Evolutionary conservation across 2,797 vertebrate genomes (phyloP).

Genomic region (Cossypha niveicapilla): DNA sequence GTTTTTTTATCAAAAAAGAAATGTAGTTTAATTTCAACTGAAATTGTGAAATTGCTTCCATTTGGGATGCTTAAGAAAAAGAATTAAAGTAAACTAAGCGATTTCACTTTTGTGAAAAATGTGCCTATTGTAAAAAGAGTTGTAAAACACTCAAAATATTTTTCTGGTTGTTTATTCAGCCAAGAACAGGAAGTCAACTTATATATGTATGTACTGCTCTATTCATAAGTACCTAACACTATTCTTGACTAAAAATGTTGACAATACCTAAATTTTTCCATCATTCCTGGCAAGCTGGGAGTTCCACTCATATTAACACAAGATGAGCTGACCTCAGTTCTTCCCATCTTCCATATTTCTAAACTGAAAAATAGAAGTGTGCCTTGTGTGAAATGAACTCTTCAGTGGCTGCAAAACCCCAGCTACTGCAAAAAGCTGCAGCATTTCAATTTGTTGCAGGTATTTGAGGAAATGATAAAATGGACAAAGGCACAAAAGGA

Average conservation of each 20-base stretch:
- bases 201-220: background rate
- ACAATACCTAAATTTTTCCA: background rate
- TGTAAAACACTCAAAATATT: background rate
- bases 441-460: rapidly evolving
- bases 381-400: background rate
- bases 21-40: background rate
- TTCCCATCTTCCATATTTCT: background rate
- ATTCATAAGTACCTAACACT: background rate
- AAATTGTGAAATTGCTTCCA: background rate
- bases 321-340: background rate
- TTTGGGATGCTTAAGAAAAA: background rate
- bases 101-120: background rate
- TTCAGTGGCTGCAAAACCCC: background rate
- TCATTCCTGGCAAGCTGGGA: background rate
- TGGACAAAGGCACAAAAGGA: background rate
- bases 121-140: background rate
- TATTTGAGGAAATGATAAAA: background rate
- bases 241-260: background rate
- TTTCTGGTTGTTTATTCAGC: background rate
- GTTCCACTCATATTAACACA: background rate
- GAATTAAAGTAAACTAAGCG: background rate
- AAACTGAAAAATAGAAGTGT: background rate
- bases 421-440: background rate
- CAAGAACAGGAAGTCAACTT: background rate
- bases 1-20: background rate